A percentile compares a stretch with the other conserved stretches of the same genome.
Conservation (phyloP, 2,113 vertebrate genomes). For the Camelus bactrianus region DNA sequence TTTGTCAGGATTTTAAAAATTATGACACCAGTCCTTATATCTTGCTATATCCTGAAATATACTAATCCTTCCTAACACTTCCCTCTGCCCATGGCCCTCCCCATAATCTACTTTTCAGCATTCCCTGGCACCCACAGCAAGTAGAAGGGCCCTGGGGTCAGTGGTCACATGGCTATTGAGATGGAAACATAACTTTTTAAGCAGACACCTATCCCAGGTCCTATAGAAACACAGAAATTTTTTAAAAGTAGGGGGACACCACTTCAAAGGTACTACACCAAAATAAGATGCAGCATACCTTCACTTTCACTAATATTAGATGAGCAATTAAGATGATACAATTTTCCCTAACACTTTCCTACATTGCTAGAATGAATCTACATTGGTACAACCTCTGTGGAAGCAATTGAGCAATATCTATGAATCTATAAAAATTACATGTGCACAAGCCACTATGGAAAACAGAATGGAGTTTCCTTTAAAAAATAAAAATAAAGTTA, state of each 20-base stretch:
- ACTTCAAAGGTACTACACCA: background rate
- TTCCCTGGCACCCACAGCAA: background rate
- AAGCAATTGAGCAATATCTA: conserved; percentile 1
- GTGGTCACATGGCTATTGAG: background rate
- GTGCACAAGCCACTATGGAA: background rate
- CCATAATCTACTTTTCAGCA: background rate
- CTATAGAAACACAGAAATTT: conserved; percentile 33
- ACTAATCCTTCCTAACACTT: background rate
- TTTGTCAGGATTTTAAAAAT: conserved; percentile 20
- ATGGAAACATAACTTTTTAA: conserved; percentile 40
- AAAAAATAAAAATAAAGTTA: no score
- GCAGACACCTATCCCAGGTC: background rate
- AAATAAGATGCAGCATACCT: background rate
- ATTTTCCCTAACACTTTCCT: conserved; percentile 9
- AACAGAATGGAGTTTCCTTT: background rate
- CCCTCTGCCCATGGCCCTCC: background rate
- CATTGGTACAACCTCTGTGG: background rate
- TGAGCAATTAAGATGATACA: background rate
- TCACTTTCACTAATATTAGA: background rate
- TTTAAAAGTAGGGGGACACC: background rate
- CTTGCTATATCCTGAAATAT: background rate
- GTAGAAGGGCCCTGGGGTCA: background rate
- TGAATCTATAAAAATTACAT: background rate
- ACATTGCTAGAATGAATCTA: background rate
- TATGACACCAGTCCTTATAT: background rate